Evolutionary conservation across 1,140 invertebrate genomes (phyloP).

Genomic region (Lycorma delicatula): DNA sequence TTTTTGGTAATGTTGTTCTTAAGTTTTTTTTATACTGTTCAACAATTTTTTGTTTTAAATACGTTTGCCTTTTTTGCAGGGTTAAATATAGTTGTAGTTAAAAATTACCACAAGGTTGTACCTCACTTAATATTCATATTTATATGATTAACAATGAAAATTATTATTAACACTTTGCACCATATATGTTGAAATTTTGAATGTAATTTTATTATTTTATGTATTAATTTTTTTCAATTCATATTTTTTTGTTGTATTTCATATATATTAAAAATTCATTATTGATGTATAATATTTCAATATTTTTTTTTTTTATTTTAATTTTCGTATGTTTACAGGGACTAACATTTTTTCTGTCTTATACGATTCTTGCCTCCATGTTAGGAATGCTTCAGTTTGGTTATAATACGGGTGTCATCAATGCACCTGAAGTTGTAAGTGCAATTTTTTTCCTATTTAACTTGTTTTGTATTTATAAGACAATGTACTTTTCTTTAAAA

Average conservation of each 20-base stretch:
- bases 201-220: neutral
- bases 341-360: conserved; percentile 82
- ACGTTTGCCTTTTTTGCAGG: too few relatives aligned
- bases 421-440: conserved; percentile 79
- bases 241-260: neutral
- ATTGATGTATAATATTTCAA: too few relatives aligned
- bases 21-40: too few relatives aligned
- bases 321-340: conserved; percentile 52
- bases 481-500: too few relatives aligned
- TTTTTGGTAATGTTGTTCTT: too few relatives aligned
- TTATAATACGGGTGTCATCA: conserved; percentile 97
- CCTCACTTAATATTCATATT: too few relatives aligned
- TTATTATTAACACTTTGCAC: too few relatives aligned
- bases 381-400: conserved; percentile 98
- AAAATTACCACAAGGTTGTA: too few relatives aligned
- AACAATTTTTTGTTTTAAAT: too few relatives aligned
- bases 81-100: too few relatives aligned
- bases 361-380: conserved; percentile 87
- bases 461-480: neutral
- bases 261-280: neutral
- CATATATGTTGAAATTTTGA: too few relatives aligned
- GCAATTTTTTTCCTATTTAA: neutral
- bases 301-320: conserved; percentile 16
- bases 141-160: too few relatives aligned
- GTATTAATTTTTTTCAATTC: neutral